Conservation (phyloP, 2,797 vertebrate species). For the Poeciliopsis gracilis region DNA sequence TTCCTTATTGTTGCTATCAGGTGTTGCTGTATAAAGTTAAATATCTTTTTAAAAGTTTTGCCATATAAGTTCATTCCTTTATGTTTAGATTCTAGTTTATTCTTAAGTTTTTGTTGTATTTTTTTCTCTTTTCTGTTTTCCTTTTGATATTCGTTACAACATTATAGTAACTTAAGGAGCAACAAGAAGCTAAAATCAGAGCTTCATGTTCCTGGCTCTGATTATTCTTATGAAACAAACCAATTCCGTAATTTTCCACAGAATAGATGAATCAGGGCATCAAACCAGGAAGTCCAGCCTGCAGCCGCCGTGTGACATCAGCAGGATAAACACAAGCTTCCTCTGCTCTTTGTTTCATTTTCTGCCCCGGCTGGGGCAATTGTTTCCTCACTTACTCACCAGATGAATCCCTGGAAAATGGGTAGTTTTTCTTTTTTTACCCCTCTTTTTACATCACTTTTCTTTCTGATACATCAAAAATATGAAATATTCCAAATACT, state of each 20-base stretch:
- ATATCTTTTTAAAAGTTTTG: background rate
- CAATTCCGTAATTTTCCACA: background rate
- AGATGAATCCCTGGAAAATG: slow-evolving; percentile 8
- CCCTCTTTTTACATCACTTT: background rate
- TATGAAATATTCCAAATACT: background rate
- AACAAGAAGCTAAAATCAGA: background rate
- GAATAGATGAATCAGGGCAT: slow-evolving; percentile 22
- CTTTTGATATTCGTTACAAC: background rate
- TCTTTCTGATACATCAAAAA: background rate
- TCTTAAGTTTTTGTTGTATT: background rate
- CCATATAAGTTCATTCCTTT: background rate
- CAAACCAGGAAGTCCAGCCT: slow-evolving; percentile 30
- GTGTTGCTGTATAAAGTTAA: background rate
- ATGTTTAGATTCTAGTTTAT: background rate
- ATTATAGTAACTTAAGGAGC: background rate
- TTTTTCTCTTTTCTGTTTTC: background rate
- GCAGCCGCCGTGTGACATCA: slow-evolving; percentile 31
- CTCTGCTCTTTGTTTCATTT: slow-evolving; percentile 51
- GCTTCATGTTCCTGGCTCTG: background rate
- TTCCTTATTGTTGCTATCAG: background rate
- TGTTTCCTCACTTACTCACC: slow-evolving; percentile 21
- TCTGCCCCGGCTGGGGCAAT: slow-evolving; percentile 46
- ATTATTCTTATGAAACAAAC: background rate
- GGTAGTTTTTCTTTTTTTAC: background rate
- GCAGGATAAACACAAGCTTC: slow-evolving; percentile 44